Conservation (phyloP, 1,140 invertebrate genomes). For the Luehdorfia chinensis region DNA sequence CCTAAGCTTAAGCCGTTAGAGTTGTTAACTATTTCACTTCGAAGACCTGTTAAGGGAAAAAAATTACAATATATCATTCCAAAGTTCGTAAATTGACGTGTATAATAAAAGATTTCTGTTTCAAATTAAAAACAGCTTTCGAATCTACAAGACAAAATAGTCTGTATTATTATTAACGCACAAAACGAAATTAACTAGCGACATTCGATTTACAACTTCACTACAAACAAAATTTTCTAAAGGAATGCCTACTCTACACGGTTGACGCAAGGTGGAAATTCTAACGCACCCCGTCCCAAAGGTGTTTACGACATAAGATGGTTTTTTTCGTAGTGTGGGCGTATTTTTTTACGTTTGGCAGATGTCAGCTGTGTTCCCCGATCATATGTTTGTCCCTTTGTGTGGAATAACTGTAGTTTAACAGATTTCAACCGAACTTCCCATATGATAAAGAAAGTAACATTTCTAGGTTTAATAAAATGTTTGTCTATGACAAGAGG, state of each 20-base stretch:
- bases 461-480: too few relatives aligned
- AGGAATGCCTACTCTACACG: too few relatives aligned
- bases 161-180: too few relatives aligned
- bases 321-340: constrained; percentile 35
- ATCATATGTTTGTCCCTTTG: constrained; percentile 61
- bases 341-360: constrained; percentile 45
- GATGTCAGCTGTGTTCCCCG: constrained; percentile 59
- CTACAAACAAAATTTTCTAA: too few relatives aligned
- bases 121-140: too few relatives aligned
- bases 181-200: too few relatives aligned
- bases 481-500: too few relatives aligned
- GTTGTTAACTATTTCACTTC: too few relatives aligned
- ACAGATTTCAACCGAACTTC: constrained; percentile 59
- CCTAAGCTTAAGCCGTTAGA: too few relatives aligned
- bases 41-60: background rate
- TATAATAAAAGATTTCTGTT: constrained; percentile 9
- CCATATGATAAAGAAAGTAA: too few relatives aligned
- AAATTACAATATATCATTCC: background rate
- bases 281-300: constrained; percentile 22
- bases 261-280: constrained; percentile 21
- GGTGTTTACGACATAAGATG: constrained; percentile 33
- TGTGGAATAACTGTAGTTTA: constrained; percentile 54
- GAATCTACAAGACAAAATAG: too few relatives aligned
- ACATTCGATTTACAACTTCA: too few relatives aligned
- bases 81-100: constrained; percentile 5